Percentiles rank a stretch among this genome's conserved stretches.
Evolutionary conservation across 2,113 vertebrate genomes (phyloP).

Genomic region (Nothoprocta perdicaria): DNA sequence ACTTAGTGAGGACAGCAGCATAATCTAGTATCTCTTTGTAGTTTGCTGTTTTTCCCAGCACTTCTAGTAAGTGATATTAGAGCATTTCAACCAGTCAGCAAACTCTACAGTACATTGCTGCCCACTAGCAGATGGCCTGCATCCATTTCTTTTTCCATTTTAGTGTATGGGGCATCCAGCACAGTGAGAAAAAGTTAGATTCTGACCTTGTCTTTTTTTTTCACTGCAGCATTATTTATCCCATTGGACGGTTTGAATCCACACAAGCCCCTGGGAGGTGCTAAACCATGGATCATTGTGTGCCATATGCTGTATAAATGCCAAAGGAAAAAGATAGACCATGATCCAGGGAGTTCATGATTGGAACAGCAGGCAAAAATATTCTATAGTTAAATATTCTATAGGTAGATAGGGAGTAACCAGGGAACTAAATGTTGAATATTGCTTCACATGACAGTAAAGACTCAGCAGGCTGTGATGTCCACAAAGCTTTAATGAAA

Average conservation of each 20-base stretch:
- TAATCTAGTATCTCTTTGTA: conserved; percentile 60
- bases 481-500: conserved; percentile 11
- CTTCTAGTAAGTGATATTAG: conserved; percentile 61
- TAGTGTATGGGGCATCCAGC: background rate
- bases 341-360: background rate
- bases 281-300: background rate
- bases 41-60: conserved; percentile 31
- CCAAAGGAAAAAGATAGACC: background rate
- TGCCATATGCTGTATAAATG: conserved; percentile 14
- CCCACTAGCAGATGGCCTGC: background rate
- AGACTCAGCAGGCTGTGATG: background rate
- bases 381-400: background rate
- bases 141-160: background rate
- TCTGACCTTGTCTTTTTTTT: background rate
- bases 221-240: background rate
- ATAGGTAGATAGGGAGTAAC: background rate
- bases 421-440: background rate
- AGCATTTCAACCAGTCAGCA: conserved; percentile 60
- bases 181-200: background rate
- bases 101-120: background rate
- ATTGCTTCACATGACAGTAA: background rate
- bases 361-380: background rate
- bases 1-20: conserved; percentile 33
- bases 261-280: background rate
- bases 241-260: conserved; percentile 2